Base-by-base conservation (phyloP, 2,797 vertebrate genomes). In the Bradypodion ventrale region DNA sequence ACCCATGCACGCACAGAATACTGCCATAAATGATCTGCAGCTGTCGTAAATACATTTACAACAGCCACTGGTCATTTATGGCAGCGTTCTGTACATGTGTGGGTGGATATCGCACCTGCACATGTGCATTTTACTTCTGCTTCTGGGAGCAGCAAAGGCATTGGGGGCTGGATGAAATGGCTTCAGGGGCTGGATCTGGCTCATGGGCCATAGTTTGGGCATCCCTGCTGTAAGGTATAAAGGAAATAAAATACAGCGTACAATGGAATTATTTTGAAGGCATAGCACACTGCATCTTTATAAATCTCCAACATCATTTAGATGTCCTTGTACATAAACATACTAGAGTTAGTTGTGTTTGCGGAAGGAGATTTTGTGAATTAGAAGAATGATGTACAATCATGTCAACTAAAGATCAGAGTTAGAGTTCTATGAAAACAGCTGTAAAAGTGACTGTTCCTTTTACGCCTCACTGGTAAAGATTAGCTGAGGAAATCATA, bases 401-500 rank as follows among this genome's bases (percentile, higher is more conserved):
- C 44, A 81, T 75, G 32, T 73, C 32, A 35, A 15, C 7, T 16
- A 19, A 37, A 70, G 66, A 70, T 52, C 42, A 70, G 73, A 77
- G 7, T 27, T 77, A 16, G 27, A 15, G 46, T 80, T 80, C 78
- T 62, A 60, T 60, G 49, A 75, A 46, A 81, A 77, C 56, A 85
- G 79, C 74, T 85, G 79, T 74, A 49, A 70, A 70, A 82, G 32
- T 70, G 35, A 82, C 65, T 82, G 56, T 40, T 82, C 81, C 56
- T 52, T 77, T 82, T 80, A 72, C 56, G 56, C 15, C 40, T 77
- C 40, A 27, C 74, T 27, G 69, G 27, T 82, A 73, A 77, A 63
- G 56, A 70, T 77, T 85, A 65, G 79, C 65, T 85, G 42, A 62
- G 35, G 42, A 82, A 85, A 76, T 27, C 40, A 81, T 66, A 81